These are phyloP conservation scores for Poeciliopsis presidionis DNA, from an alignment of 2,797 vertebrate species.

Conservation along the genomic window DNA sequence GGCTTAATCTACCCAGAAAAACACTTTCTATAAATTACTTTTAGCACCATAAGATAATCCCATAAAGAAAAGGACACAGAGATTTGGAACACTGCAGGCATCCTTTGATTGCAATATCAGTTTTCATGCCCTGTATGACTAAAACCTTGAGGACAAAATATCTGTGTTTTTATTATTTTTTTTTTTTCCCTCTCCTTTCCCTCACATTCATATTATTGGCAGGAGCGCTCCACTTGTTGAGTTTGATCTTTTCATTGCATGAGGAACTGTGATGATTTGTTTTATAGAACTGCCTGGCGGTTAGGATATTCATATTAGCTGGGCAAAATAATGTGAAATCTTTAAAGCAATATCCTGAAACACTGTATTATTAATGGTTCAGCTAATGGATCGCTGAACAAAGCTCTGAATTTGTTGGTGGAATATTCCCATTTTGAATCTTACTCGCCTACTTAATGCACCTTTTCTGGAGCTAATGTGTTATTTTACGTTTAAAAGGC, in stretches of 20 bases:
- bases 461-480: constrained; percentile 10
- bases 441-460: constrained; percentile 7
- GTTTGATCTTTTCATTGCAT: constrained; percentile 11
- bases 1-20: background rate
- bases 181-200: background rate
- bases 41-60: constrained; percentile 1
- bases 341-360: constrained; percentile 21
- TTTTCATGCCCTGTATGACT: constrained; percentile 12
- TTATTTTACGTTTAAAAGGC: constrained; percentile 33
- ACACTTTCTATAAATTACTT: background rate
- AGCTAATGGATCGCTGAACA: constrained; percentile 30
- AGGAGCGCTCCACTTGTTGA: background rate
- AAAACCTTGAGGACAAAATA: constrained; percentile 9
- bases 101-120: constrained; percentile 14
- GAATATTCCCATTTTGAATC: constrained; percentile 31
- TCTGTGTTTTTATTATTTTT: background rate
- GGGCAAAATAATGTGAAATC: constrained; percentile 18
- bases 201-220: background rate
- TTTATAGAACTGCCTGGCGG: constrained; percentile 26
- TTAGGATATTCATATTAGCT: constrained; percentile 10
- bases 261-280: constrained; percentile 3
- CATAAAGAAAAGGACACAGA: constrained; percentile 9
- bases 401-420: background rate
- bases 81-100: constrained; percentile 11
- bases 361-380: constrained; percentile 28